Conservation (phyloP, 2,797 vertebrate species). For the Pempheris klunzingeri region DNA sequence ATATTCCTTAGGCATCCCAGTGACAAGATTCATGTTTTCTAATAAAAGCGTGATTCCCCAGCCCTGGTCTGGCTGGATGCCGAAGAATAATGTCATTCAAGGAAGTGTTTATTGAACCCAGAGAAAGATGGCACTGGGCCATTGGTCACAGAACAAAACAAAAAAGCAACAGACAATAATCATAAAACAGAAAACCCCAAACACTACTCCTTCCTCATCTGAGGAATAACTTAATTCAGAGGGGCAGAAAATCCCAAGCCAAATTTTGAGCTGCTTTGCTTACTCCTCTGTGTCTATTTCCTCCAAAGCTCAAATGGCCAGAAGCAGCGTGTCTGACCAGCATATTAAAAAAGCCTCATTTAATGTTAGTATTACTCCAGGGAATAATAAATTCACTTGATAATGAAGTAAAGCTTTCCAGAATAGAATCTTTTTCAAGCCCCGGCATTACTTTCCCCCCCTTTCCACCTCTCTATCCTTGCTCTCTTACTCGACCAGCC, state of each 20-base stretch:
- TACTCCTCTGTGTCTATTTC: constrained; percentile 66
- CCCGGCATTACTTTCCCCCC: constrained; percentile 36
- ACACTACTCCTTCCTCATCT: constrained; percentile 45
- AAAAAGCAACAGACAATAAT: constrained; percentile 70
- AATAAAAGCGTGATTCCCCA: constrained; percentile 80
- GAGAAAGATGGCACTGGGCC: constrained; percentile 67
- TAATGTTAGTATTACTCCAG: constrained; percentile 77
- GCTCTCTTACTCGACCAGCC: constrained; percentile 59
- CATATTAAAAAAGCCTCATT: constrained; percentile 81
- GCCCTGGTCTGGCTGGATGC: constrained; percentile 71
- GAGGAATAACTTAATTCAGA: constrained; percentile 69
- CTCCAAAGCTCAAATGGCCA: constrained; percentile 70
- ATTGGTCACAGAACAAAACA: constrained; percentile 71
- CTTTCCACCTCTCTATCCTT: constrained; percentile 30
- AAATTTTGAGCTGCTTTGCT: constrained; percentile 70
- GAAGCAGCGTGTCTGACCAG: constrained; percentile 72
- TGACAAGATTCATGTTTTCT: constrained; percentile 83
- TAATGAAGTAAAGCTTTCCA: constrained; percentile 82
- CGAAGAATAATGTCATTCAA: constrained; percentile 77
- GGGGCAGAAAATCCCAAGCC: constrained; percentile 68
- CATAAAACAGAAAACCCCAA: constrained; percentile 63
- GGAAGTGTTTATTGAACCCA: constrained; percentile 79
- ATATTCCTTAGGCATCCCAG: constrained; percentile 75
- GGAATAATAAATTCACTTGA: constrained; percentile 81
- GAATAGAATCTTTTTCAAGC: constrained; percentile 68